Evolutionary conservation across 1,140 invertebrate species (phyloP).

Genomic region (Drosophila insularis): DNA sequence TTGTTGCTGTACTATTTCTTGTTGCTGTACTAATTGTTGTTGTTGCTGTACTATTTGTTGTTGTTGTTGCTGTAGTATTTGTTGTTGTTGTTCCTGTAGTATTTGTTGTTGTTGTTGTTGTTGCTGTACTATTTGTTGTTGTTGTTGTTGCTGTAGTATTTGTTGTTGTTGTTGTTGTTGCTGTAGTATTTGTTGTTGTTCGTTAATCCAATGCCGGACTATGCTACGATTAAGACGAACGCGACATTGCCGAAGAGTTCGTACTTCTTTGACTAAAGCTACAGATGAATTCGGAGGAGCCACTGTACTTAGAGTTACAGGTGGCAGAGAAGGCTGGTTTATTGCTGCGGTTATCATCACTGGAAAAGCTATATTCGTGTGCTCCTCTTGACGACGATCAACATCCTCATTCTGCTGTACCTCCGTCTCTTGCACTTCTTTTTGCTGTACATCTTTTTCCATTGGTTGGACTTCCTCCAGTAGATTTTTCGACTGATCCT

Average conservation of each 20-base stretch:
- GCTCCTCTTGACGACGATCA: background rate
- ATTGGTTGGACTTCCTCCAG: background rate
- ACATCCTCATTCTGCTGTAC: background rate
- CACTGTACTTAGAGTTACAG: too few species aligned
- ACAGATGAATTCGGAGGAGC: background rate
- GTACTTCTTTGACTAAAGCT: background rate
- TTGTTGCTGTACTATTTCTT: too few species aligned
- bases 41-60: too few species aligned
- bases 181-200: background rate
- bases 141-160: background rate
- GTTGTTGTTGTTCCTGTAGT: too few species aligned
- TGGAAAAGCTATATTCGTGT: slow-evolving; percentile 37
- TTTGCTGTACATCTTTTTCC: background rate
- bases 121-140: background rate
- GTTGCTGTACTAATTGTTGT: background rate
- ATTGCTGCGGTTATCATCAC: slow-evolving; percentile 53
- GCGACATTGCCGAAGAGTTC: slow-evolving; percentile 24
- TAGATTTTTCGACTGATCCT: background rate
- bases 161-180: background rate
- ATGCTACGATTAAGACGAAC: slow-evolving; percentile 41
- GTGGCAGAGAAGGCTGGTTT: background rate
- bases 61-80: background rate
- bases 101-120: too few species aligned
- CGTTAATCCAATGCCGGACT: slow-evolving; percentile 23
- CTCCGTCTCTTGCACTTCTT: background rate